These are phyloP conservation scores for Crotophaga sulcirostris DNA, from an alignment of 2,113 vertebrate species.

Conservation along the genomic window DNA sequence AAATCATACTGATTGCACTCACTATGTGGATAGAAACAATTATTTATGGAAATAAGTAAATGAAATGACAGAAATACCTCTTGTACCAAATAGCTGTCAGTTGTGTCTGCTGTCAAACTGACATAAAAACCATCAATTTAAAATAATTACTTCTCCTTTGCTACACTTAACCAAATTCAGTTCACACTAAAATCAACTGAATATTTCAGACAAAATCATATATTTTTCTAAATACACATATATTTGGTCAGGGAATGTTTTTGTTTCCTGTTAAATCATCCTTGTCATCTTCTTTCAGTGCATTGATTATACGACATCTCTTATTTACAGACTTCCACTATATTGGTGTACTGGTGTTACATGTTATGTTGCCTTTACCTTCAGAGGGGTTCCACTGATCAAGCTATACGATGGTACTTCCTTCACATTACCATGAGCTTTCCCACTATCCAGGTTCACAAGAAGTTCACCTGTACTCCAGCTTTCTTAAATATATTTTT, in stretches of 20 bases:
- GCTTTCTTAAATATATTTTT: not conserved
- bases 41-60: not conserved
- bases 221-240: not conserved
- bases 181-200: not conserved
- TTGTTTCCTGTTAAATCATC: not conserved
- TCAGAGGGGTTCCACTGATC: not conserved
- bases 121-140: not conserved
- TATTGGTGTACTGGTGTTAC: not conserved
- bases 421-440: not conserved
- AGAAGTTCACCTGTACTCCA: not conserved
- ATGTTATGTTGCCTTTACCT: not conserved
- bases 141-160: not conserved
- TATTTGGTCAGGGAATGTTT: not conserved
- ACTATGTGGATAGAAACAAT: not conserved
- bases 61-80: not conserved
- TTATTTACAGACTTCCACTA: not conserved
- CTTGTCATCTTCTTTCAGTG: not conserved
- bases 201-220: not conserved
- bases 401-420: not conserved
- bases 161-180: not conserved
- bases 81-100: not conserved
- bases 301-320: not conserved
- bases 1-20: not conserved
- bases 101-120: not conserved
- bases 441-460: not conserved